Evolutionary conservation across 1,140 invertebrate species (phyloP), one percentile per base, ranked within the genome.

Genomic region (Drosophila orena): DNA sequence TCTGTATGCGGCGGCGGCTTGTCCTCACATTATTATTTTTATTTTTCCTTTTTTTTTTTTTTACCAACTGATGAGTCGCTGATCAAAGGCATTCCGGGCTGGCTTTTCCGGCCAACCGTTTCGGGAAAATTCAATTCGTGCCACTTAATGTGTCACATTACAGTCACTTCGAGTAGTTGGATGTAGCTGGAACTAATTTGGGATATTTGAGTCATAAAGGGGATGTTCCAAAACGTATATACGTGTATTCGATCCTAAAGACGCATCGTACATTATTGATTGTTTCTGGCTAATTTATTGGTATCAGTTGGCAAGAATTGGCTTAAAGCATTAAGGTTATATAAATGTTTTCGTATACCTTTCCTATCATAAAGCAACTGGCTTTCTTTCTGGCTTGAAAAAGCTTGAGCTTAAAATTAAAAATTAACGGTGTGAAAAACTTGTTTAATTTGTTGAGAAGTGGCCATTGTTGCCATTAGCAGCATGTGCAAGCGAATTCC

Each of bases 1-100:
- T 76, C 30, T 46, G 53, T 53, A 56, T 76, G 54, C 54, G 70
- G 68, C 66, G 64, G 47, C 40, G 61, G 47, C 50, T 58, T 53
- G 34, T 30, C 60, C 54, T 77, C 42, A 55, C 74, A 77, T 77
- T 77, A 77, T 77, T 65, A 68, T 68, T 68, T 68, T 66, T 66
- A 66, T 66, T 53, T 17, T 60, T 3, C 10, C 27, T 11, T 8
- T 10, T 47, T 68, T 68, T 47, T 70, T 56, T 75, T 49, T 66
- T 34, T 14, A 34, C 22, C 54, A 55, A n/a, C 64, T 56, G 56
- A 70, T 66, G 72, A 57, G 71, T 50, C 47, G 43, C 57, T 77
- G 75, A 69, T 77, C 74, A 77, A 77, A 77, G 73, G 56, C 56
- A 77, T 77, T 77, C 74, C 74, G 34, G 12, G 1, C 15, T 38